phyloP scores from a whole-genome alignment of 2,797 vertebrate species.

The Notamacropus eugenii region DNA sequence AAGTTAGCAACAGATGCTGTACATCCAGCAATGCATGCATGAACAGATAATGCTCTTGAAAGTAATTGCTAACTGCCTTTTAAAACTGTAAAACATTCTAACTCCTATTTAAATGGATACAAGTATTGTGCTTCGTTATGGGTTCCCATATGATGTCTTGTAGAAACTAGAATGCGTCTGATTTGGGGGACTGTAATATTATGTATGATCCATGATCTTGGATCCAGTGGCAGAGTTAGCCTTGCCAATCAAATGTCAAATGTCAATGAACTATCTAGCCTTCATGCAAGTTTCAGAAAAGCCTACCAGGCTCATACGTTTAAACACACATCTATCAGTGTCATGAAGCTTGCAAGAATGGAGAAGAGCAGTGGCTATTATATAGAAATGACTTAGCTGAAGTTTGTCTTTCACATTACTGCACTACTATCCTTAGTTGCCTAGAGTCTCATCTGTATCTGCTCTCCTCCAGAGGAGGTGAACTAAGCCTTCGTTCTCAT shows the following conservation, averaged over 20 bases:
- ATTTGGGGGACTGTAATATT: not conserved
- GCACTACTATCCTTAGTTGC: not conserved
- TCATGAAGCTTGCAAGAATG: not conserved
- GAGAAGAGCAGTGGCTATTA: not conserved
- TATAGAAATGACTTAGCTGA: not conserved
- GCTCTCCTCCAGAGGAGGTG: not conserved
- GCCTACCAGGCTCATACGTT: not conserved
- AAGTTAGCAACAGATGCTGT: conserved; percentile 63
- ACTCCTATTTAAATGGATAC: not conserved
- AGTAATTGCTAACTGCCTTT: conserved; percentile 50
- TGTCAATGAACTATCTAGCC: not conserved
- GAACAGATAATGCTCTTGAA: conserved; percentile 59
- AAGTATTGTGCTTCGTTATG: not conserved
- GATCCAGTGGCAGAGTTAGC: not conserved
- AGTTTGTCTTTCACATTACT: not conserved
- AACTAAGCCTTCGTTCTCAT: not conserved
- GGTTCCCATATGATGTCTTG: not conserved
- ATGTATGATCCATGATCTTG: not conserved
- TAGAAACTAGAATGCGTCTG: not conserved
- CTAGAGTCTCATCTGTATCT: not conserved
- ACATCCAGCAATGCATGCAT: conserved; percentile 59
- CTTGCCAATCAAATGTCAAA: not conserved
- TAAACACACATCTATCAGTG: not conserved
- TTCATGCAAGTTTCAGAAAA: not conserved
- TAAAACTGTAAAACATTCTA: not conserved